Conservation (phyloP, 2,888 invertebrate genomes). For the Yponomeuta malinellus region DNA sequence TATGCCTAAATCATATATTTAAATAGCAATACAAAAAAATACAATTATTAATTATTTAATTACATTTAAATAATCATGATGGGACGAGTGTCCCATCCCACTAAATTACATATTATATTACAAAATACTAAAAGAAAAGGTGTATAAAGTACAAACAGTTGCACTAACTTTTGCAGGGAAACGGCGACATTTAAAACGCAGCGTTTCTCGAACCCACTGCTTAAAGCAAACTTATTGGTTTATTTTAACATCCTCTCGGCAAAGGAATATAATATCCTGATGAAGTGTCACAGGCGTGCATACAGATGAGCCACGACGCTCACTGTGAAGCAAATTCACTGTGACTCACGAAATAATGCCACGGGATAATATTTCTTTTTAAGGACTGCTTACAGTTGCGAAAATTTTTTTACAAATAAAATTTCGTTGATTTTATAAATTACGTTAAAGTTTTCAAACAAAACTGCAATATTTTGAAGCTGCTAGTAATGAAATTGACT, state of each 20-base stretch:
- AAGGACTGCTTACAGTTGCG: neutral
- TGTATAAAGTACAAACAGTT: neutral
- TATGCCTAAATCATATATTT: too few relatives aligned
- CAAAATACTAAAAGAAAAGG: too few relatives aligned
- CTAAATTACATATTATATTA: too few relatives aligned
- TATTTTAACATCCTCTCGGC: slow-evolving; percentile 39
- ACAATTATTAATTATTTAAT: too few relatives aligned
- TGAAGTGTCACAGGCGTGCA: slow-evolving; percentile 43
- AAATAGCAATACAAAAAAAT: too few relatives aligned
- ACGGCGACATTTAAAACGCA: neutral
- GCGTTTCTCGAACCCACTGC: slow-evolving; percentile 19
- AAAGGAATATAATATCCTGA: slow-evolving; percentile 47
- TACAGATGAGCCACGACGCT: slow-evolving; percentile 33
- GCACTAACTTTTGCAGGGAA: neutral
- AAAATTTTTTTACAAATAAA: too few relatives aligned
- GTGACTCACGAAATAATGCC: neutral
- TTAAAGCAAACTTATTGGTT: slow-evolving; percentile 28
- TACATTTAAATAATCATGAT: too few relatives aligned
- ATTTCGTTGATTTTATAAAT: too few relatives aligned
- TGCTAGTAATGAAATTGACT: too few relatives aligned
- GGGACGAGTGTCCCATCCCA: too few relatives aligned
- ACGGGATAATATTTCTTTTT: neutral
- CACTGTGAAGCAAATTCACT: neutral
- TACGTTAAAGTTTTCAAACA: too few relatives aligned
- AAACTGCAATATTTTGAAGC: too few relatives aligned